Evolutionary conservation across 2,113 vertebrate genomes (phyloP), one percentile per base, ranked within the genome.

Genomic region (Xiphorhynchus elegans): DNA sequence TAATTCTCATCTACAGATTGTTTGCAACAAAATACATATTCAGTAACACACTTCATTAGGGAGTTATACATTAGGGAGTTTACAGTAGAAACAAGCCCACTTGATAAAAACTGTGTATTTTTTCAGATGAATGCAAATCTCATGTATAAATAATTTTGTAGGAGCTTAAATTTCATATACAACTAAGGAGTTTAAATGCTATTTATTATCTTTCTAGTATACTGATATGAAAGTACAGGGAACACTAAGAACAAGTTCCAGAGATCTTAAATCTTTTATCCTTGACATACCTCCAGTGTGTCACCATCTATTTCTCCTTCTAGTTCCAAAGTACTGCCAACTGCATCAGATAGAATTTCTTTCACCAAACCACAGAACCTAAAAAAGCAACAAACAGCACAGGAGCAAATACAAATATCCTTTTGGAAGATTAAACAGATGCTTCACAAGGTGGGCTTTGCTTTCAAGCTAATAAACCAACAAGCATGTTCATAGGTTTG

Each of bases 281-380:
- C 17, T 66, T 60, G 75, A 97, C 97, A 93, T 94, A 99, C 99
- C 98, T 99, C 99, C 79, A 99, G 93, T 3, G 98, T 99, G 44
- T 99, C 98, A 75, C 98, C 99, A 44, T 99, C 98, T 25, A 96
- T 97, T 69, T 99, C 99, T 60, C 98, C 98, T 86, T 99, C 99
- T 92, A 99, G 97, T 92, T 99, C 99, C 94, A 99, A 97, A 44
- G 98, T 92, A 56, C 95, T 98, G 73, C 98, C 99, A 16, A 97
- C 97, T 9, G 98, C 97, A 70, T 98, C 98, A 37, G 98, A 98
- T 73, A 99, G 98, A 97, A 99, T 98, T 96, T 99, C 99, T 93
- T 99, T 99, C 86, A 99, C 98, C 97, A 99, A 98, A 85, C 96
- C 98, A 96, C 98, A 99, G 98, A 99, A 99, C 93, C 99, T 99